Conservation (phyloP, 2,797 vertebrate species). For the Chiroxiphia lanceolata region DNA sequence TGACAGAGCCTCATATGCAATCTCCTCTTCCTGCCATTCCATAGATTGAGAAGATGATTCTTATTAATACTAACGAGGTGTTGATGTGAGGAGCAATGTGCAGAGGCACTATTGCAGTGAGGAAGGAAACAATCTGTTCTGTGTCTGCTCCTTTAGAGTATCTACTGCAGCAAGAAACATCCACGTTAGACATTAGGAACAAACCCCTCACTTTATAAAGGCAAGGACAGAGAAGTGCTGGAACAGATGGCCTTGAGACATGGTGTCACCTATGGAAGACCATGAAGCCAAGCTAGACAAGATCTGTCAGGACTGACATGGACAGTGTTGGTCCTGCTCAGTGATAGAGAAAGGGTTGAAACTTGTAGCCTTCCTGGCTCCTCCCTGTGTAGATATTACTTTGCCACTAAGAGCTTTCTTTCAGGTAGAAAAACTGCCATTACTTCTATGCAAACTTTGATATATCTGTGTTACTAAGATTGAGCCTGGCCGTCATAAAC, state of each 20-base stretch:
- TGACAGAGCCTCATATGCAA: neutral
- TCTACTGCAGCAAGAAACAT: neutral
- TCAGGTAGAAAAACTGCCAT: neutral
- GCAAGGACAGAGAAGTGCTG: neutral
- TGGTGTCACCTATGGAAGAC: neutral
- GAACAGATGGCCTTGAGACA: neutral
- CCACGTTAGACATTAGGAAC: neutral
- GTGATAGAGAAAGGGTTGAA: neutral
- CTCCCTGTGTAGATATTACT: neutral
- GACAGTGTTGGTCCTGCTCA: neutral
- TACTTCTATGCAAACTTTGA: neutral
- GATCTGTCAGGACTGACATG: neutral
- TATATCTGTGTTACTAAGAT: neutral
- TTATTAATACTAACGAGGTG: neutral
- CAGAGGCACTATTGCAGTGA: neutral
- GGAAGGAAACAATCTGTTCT: neutral
- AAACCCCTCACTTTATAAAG: neutral
- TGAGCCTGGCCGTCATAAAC: neutral
- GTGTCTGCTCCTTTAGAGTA: neutral
- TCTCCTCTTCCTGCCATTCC: neutral
- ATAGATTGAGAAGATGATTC: rapidly evolving
- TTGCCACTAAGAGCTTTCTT: neutral
- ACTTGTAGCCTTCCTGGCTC: neutral
- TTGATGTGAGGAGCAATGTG: neutral
- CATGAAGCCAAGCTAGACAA: neutral